Base-by-base conservation (phyloP, 1,140 invertebrate species). In the Meloidogyne exigua region DNA sequence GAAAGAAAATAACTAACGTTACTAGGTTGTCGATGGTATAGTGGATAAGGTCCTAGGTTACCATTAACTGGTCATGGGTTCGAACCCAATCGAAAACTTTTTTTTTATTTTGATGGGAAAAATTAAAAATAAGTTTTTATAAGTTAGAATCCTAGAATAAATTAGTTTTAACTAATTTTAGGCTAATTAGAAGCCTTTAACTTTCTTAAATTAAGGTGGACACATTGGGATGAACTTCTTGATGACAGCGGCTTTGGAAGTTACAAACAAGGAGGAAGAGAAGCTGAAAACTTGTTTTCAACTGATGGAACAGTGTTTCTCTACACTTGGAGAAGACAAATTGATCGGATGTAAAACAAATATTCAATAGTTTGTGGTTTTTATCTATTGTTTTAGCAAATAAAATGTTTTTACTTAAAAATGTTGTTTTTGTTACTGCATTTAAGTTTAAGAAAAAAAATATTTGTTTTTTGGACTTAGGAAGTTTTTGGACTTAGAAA, bases 291-390 rank as follows among this genome's bases (percentile, higher is more conserved):
- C 84, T 91, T 95, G 11, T 83, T 95, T 13, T 89, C 89, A n/a
- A 97, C n/a, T 97, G 21, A 92, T 99, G 90, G 91, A 91, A 71
- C 91, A 92, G 79, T 94, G 93, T 83, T 95, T 99, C 86, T 87
- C 91, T 82, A 92, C 99, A 83, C 91, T 99, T 42, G 95, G 95
- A 44, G 39, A 21, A 62, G 65, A 42, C n/a, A 75, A 39, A 32
- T 78, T 28, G 76, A 78, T 21, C 36, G 68, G 25, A 78, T 78
- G 76, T 78, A n/a, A 78, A 64, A 12, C 4, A 57, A 57, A 57
- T 7, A n/a, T n/a, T 57, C 18, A 49, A 5, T 49, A 18, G 5
- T 49, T 49, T 18, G 12, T 49, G 15, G 28, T 32, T 2, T 32
- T 32, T 32, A n/a, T n/a, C n/a, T n/a, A n/a, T n/a, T n/a, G n/a